phyloP scores from a whole-genome alignment of 2,113 vertebrate species.

The Tragelaphus imberbis region DNA sequence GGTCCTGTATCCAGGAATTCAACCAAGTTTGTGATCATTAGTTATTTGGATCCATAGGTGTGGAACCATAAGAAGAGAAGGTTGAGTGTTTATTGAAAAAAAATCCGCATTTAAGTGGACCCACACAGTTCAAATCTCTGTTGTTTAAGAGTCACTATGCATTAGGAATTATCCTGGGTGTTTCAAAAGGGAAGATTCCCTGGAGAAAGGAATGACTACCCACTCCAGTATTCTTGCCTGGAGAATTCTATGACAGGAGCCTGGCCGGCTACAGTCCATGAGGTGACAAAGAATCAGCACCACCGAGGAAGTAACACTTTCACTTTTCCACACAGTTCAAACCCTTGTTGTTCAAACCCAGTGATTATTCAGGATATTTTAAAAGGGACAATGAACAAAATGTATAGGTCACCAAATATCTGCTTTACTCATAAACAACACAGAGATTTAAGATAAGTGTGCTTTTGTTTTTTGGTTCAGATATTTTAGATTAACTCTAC shows the following conservation, averaged over 20 bases:
- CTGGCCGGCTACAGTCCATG: not conserved
- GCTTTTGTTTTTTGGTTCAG: not conserved
- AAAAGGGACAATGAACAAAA: not conserved
- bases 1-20: not conserved
- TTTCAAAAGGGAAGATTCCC: not conserved
- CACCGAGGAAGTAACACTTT: not conserved
- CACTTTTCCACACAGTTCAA: not conserved
- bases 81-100: not conserved
- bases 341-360: not conserved
- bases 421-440: not conserved
- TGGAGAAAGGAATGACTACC: not conserved
- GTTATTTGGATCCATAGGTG: not conserved
- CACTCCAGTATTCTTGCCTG: not conserved
- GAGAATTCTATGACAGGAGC: not conserved
- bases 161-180: not conserved
- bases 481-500: not conserved
- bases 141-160: not conserved
- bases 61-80: not conserved
- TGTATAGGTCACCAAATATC: not conserved
- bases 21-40: not conserved
- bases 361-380: not conserved
- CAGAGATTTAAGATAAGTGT: not conserved
- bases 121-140: not conserved
- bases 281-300: fast-evolving
- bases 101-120: not conserved